These are phyloP conservation scores for Goniozus legneri DNA, from an alignment of 1,140 invertebrate genomes.

Conservation along the genomic window DNA sequence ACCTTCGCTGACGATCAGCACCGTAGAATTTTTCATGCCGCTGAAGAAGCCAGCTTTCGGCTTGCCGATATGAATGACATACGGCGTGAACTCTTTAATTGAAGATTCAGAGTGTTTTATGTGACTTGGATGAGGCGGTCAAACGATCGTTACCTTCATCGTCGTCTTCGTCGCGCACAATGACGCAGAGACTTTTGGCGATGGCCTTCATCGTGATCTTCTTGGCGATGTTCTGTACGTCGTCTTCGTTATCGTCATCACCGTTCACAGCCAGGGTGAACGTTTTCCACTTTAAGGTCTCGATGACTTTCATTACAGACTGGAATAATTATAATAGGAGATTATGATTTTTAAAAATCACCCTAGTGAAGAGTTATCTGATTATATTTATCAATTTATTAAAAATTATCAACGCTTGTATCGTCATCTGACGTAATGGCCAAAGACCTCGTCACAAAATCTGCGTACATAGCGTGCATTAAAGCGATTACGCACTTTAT, in stretches of 20 bases:
- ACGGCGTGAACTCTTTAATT: constrained; percentile 36
- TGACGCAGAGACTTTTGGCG: constrained; percentile 36
- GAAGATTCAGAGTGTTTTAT: too few relatives aligned
- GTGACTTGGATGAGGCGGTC: too few relatives aligned
- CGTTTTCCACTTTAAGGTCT: constrained; percentile 44
- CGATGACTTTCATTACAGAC: constrained; percentile 33
- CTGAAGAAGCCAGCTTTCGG: constrained; percentile 33
- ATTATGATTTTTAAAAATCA: too few relatives aligned
- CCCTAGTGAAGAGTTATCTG: too few relatives aligned
- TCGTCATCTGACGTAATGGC: too few relatives aligned
- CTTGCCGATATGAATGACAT: constrained; percentile 40
- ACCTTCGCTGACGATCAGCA: constrained; percentile 41
- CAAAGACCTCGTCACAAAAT: too few relatives aligned
- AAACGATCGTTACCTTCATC: constrained; percentile 20
- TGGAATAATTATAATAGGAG: too few relatives aligned
- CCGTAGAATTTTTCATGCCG: constrained; percentile 29
- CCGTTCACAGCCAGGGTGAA: constrained; percentile 36
- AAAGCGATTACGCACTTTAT: too few relatives aligned
- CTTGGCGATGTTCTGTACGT: constrained; percentile 42
- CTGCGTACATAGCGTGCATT: too few relatives aligned
- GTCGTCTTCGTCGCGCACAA: constrained; percentile 41
- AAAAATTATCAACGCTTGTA: too few relatives aligned
- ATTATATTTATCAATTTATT: too few relatives aligned
- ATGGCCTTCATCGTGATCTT: constrained; percentile 40
- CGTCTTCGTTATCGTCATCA: constrained; percentile 34